Evolutionary conservation across 1,140 invertebrate genomes (phyloP).

Genomic region (Diorhabda carinulata): DNA sequence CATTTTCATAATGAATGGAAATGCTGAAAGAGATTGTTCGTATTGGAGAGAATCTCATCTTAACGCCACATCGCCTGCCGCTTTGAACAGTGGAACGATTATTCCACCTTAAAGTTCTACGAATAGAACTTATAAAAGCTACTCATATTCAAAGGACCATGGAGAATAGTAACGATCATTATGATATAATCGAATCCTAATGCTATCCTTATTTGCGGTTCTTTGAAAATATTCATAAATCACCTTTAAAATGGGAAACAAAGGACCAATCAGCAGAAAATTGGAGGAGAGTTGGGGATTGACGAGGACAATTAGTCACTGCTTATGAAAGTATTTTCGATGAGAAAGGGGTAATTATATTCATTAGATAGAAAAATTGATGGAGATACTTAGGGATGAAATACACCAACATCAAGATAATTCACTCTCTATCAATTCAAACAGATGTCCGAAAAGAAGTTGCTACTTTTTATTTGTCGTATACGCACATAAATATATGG

Average conservation of each 20-base stretch:
- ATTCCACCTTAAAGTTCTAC: neutral
- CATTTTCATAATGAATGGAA: no score
- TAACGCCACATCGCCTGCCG: no score
- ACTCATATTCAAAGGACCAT: slow-evolving; percentile 1
- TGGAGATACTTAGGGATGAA: no score
- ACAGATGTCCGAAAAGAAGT: no score
- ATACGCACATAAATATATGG: no score
- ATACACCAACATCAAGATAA: no score
- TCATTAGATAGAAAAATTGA: no score
- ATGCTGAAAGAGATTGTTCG: no score
- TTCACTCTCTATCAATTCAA: no score
- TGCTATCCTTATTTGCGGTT: slow-evolving; percentile 1
- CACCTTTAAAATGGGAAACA: slow-evolving; percentile 4
- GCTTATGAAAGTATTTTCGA: neutral
- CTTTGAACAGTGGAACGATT: neutral
- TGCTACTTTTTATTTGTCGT: no score
- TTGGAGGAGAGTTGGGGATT: neutral
- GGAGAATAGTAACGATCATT: neutral
- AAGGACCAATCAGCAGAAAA: neutral
- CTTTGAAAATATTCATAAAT: slow-evolving; percentile 10
- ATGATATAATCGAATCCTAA: slow-evolving; percentile 6
- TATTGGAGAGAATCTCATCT: no score
- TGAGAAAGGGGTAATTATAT: no score
- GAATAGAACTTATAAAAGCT: neutral
- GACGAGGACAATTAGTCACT: neutral